Evolutionary conservation across 2,113 vertebrate genomes (phyloP), one percentile per base, ranked within the genome.

Genomic region (Suricata suricatta): DNA sequence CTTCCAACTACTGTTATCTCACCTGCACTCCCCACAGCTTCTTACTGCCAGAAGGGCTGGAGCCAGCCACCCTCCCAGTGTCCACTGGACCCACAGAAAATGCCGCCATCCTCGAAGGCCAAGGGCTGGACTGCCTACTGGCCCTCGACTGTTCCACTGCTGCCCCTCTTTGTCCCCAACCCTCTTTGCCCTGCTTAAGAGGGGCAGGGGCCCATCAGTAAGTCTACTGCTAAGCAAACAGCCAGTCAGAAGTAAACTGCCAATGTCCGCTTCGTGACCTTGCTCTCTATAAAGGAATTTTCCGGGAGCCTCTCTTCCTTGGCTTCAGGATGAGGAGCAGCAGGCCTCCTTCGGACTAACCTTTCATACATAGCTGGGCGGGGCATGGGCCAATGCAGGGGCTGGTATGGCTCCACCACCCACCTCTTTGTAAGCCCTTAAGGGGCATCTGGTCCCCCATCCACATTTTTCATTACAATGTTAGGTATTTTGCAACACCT

Each of bases 181-280:
- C 6, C 17, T 33, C 50, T 81, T 13, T 31, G 54, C 14, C 19
- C 33, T 35, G n/a, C 44, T 81, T 57, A 68, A 50, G 44, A 38
- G 25, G 19, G 19, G 13, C 29, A 52, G 29, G 29, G 50, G 17
- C 4, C 29, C 9, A 31, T 29, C 21, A 15, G 16, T 44, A 33
- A 88, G 44, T n/a, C 86, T 11, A 19, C 80, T 90, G 87, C 29
- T 74, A 86, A 35, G 41, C 13, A 77, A 38, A 29, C n/a, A n/a
- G 68, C 31, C 35, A n/a, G 35, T 54, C n/a, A 47, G 68, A 90
- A 64, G 76, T 27, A 33, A 19, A 13, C 29, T n/a, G 38, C 12
- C 64, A 23, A 33, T 15, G 1, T 8, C 5, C 1, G 0, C 52
- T 11, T 88, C 12, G 4, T 1, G 11, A 57, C 31, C 38, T 7